Evolutionary conservation across 2,888 invertebrate genomes (phyloP), one percentile per base, ranked within the genome.

Genomic region (Uloborus plumipes): DNA sequence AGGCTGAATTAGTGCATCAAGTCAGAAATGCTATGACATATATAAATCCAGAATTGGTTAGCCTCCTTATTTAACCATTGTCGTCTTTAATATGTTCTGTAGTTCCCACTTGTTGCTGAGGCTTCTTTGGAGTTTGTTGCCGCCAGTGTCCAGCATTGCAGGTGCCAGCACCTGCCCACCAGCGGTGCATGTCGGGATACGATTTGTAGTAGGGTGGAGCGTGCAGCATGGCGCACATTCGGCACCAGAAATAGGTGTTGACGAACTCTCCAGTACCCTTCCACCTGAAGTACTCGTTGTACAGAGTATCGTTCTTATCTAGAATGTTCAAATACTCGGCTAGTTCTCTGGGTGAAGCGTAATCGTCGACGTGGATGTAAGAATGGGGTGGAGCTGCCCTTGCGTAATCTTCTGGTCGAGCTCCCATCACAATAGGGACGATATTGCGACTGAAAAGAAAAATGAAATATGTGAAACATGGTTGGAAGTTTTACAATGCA

Each of bases 281-380:
- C 96, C 96, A 97, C 87, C 92, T 93, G 89, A 98, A 98, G 89
- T 98, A 98, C 50, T 96, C 94, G 90, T 98, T 98, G 89, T 98
- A 98, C 1, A 96, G 91, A 64, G 93, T 93, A 88, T 97, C 96
- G 89, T 98, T 94, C 85, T 92, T 92, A 89, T 97, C 97, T 78
- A 98, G 91, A 69, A 94, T 92, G 85, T 93, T 92, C 76, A 98
- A 91, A 90, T 97, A 98, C 50, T 93, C 92, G 51, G 98, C 98
- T 85, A 98, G 91, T 86, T 95, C 94, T 87, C 93, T 93, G 0
- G 98, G 94, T 20, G 94, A 93, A 50, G 93, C 93, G 89, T 98
- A 98, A 89, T 98, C 97, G 88, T 98, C 98, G 26, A 98, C 96
- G 90, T 98, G 98, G 83, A 98, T 94, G 90, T 94, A 98, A 2